Evolutionary conservation across 1,140 invertebrate species (phyloP).

Genomic region (Agraylea sexmaculata): DNA sequence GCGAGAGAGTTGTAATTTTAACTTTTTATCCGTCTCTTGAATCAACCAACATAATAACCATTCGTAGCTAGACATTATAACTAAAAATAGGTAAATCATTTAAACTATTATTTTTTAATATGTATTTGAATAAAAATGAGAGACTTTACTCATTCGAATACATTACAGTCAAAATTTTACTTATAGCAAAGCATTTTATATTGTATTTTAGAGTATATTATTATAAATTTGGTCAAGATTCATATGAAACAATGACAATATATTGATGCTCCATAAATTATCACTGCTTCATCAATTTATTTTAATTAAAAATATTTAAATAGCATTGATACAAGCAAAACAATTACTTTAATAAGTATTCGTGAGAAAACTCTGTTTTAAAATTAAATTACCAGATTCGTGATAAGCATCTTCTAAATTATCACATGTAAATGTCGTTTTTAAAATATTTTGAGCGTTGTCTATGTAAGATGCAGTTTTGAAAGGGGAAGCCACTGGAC

Average conservation of each 20-base stretch:
- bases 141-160: too few species aligned
- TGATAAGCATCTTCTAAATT: slow-evolving; percentile 25
- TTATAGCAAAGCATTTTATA: too few species aligned
- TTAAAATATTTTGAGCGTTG: slow-evolving; percentile 33
- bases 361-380: background rate
- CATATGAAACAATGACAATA: too few species aligned
- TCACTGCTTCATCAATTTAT: slow-evolving; percentile 8
- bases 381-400: slow-evolving; percentile 42
- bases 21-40: slow-evolving; percentile 43
- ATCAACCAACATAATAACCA: slow-evolving; percentile 67
- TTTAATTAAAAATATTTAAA: too few species aligned
- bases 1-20: slow-evolving; percentile 33
- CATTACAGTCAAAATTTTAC: too few species aligned
- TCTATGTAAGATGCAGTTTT: slow-evolving; percentile 43
- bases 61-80: slow-evolving; percentile 50
- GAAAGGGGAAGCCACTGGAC: slow-evolving; percentile 40
- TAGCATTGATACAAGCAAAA: too few species aligned
- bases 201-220: too few species aligned
- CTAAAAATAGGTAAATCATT: slow-evolving; percentile 34
- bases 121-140: too few species aligned
- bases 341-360: slow-evolving; percentile 1
- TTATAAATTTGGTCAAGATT: too few species aligned
- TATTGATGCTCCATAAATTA: too few species aligned
- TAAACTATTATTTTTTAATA: too few species aligned
- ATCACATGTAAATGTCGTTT: slow-evolving; percentile 32